These are phyloP conservation scores for Echeneis naucrates DNA, from an alignment of 2,797 vertebrate genomes.

Conservation along the genomic window DNA sequence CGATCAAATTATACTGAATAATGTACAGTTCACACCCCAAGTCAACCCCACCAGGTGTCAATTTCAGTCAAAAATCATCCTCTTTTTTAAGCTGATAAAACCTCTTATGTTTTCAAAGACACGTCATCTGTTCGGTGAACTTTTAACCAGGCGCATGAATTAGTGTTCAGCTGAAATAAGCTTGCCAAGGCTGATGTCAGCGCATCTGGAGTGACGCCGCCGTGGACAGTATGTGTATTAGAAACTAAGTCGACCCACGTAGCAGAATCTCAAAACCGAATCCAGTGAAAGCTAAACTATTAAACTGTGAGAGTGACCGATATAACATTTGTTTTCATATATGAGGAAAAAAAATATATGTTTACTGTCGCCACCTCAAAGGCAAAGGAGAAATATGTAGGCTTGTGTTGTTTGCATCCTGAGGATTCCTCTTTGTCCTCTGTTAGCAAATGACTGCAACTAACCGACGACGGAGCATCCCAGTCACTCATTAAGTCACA, in stretches of 20 bases:
- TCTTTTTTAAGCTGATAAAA: slow-evolving; percentile 14
- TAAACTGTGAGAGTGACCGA: neutral
- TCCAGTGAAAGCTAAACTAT: neutral
- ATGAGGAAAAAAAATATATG: neutral
- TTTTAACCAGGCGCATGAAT: slow-evolving; percentile 1
- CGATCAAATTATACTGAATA: slow-evolving; percentile 28
- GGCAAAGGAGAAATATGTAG: neutral
- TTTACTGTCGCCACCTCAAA: neutral
- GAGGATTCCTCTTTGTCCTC: neutral
- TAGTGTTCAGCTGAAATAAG: slow-evolving; percentile 7
- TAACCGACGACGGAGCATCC: neutral
- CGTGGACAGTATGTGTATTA: neutral
- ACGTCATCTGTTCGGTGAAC: slow-evolving; percentile 4
- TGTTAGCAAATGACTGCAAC: neutral
- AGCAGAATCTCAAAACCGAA: neutral
- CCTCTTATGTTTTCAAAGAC: slow-evolving; percentile 29
- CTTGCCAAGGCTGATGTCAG: slow-evolving; percentile 9
- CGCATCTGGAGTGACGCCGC: neutral
- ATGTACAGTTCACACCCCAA: slow-evolving; percentile 31
- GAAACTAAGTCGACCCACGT: no score
- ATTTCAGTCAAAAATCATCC: slow-evolving; percentile 27
- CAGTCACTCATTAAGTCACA: no score
- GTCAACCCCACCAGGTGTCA: slow-evolving; percentile 14
- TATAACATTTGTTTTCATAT: neutral
- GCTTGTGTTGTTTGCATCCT: neutral